phyloP scores from a whole-genome alignment of 2,888 invertebrate genomes.

The Ophion costatus region DNA sequence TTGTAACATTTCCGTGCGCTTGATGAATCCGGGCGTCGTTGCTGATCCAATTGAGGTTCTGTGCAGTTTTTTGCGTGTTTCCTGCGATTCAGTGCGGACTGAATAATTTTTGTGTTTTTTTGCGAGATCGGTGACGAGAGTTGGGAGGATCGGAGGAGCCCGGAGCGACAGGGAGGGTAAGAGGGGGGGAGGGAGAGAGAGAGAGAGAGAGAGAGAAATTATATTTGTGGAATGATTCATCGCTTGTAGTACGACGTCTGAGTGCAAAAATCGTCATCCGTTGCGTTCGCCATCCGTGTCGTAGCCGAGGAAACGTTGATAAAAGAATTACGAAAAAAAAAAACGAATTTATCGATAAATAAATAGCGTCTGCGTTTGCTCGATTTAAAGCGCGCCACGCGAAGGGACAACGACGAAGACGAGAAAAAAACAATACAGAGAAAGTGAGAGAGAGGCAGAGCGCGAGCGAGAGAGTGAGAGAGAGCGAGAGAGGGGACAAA shows the following conservation, averaged over 20 bases:
- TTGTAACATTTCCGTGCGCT: too few relatives aligned
- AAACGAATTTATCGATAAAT: not conserved
- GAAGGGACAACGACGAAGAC: too few relatives aligned
- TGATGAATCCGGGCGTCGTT: too few relatives aligned
- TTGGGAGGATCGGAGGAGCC: not conserved
- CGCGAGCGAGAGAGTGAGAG: too few relatives aligned
- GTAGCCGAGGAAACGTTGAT: not conserved
- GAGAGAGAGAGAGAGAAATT: not conserved
- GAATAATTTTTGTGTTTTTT: not conserved
- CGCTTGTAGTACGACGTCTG: conserved; percentile 1
- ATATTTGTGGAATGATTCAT: conserved; percentile 46
- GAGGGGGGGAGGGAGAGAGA: not conserved
- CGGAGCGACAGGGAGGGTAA: not conserved
- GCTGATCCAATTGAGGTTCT: too few relatives aligned
- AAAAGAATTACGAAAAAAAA: not conserved
- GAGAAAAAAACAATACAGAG: too few relatives aligned
- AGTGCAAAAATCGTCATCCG: conserved; percentile 34
- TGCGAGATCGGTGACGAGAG: not conserved
- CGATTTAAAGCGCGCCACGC: too few relatives aligned
- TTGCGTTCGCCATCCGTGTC: conserved; percentile 16
- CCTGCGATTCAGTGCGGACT: not conserved
- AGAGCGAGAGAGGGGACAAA: too few relatives aligned
- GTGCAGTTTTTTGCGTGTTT: too few relatives aligned
- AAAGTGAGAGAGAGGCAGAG: too few relatives aligned
- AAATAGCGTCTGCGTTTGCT: too few relatives aligned